Conservation (phyloP, 2,113 vertebrate genomes). For the Struthio camelus region DNA sequence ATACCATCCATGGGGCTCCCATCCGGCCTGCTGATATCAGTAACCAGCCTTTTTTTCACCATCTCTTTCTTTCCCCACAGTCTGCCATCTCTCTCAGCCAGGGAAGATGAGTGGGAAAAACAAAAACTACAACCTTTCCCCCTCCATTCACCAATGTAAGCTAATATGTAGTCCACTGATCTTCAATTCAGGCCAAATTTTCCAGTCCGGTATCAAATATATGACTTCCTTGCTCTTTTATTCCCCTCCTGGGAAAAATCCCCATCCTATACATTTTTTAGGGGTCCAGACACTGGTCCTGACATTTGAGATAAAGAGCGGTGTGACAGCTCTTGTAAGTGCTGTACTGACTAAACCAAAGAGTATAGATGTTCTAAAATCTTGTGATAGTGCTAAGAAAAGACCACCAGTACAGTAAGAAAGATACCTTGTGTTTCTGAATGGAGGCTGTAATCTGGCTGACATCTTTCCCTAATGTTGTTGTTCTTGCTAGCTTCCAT, state of each 20-base stretch:
- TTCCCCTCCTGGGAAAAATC: background rate
- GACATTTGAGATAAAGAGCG: background rate
- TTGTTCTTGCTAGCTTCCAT: slow-evolving; percentile 71
- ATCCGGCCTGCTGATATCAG: background rate
- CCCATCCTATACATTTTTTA: accelerated
- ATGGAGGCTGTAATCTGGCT: slow-evolving; percentile 78
- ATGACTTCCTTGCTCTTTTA: background rate
- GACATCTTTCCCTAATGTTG: slow-evolving; percentile 77
- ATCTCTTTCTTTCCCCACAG: background rate
- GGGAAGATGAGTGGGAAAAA: background rate
- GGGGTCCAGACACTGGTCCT: background rate
- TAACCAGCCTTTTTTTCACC: background rate
- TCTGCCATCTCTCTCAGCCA: background rate
- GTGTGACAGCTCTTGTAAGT: background rate
- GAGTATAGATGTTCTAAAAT: background rate
- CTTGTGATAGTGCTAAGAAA: background rate
- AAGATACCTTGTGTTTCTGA: slow-evolving; percentile 86
- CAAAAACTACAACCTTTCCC: background rate
- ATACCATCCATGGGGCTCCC: background rate
- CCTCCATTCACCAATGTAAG: background rate
- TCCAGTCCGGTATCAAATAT: background rate
- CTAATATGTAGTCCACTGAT: background rate
- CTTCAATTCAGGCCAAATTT: background rate
- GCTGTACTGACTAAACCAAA: background rate
- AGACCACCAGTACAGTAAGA: background rate